Conservation (phyloP, 2,797 vertebrate genomes). For the Alfaro cultratus region DNA sequence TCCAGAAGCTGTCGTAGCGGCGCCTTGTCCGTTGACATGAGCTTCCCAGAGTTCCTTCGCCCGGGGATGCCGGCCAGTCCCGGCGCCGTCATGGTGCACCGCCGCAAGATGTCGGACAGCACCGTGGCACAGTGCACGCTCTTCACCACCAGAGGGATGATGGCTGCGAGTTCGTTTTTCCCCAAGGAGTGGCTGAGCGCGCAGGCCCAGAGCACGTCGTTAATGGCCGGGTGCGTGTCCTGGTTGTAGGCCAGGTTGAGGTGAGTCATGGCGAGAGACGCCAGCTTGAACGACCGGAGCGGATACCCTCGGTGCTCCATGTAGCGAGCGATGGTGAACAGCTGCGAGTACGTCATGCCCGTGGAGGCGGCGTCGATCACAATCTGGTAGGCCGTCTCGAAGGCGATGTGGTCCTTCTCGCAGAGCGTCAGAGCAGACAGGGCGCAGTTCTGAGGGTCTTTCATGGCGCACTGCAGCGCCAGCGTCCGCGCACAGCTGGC, state of each 20-base stretch:
- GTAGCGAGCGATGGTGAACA: constrained; percentile 97
- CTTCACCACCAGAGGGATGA: constrained; percentile 97
- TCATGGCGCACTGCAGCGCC: constrained; percentile 98
- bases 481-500: constrained; percentile 94
- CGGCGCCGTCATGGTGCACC: constrained; percentile 96
- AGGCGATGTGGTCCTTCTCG: constrained; percentile 98
- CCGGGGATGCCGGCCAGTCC: constrained; percentile 95
- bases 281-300: constrained; percentile 94
- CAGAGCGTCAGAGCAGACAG: constrained; percentile 95
- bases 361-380: constrained; percentile 95
- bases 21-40: constrained; percentile 99
- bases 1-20: constrained; percentile 95
- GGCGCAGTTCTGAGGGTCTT: constrained; percentile 97
- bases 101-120: constrained; percentile 95
- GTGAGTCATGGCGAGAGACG: constrained; percentile 96
- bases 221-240: constrained; percentile 98
- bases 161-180: constrained; percentile 96
- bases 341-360: constrained; percentile 96
- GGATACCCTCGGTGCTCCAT: constrained; percentile 99
- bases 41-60: constrained; percentile 95
- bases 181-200: constrained; percentile 97
- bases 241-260: constrained; percentile 99
- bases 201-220: constrained; percentile 97
- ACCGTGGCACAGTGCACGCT: constrained; percentile 98
- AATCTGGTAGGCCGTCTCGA: constrained; percentile 98